These are phyloP conservation scores for Ophraella communa DNA, from an alignment of 2,888 invertebrate genomes.

Conservation along the genomic window DNA sequence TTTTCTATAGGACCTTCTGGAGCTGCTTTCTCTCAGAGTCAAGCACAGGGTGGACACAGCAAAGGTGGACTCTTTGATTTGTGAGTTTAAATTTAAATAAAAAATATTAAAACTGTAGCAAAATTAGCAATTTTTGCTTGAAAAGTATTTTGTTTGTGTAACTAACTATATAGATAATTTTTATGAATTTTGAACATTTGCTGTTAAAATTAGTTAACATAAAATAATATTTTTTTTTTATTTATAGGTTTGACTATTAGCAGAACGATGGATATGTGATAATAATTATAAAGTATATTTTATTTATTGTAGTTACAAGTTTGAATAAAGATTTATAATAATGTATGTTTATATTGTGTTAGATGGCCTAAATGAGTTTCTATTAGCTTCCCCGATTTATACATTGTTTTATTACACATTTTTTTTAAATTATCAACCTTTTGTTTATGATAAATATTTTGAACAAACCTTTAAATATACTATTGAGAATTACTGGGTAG, in stretches of 20 bases:
- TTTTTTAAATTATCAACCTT: too few relatives aligned
- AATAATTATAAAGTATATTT: background rate
- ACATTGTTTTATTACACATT: too few relatives aligned
- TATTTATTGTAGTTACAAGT: background rate
- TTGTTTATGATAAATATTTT: too few relatives aligned
- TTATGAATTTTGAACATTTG: too few relatives aligned
- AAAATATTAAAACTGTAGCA: too few relatives aligned
- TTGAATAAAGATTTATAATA: background rate
- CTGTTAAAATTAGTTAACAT: background rate
- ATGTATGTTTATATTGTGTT: background rate
- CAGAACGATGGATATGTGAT: background rate
- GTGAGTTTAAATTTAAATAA: background rate
- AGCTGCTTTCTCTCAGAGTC: conserved; percentile 40
- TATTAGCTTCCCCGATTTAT: too few relatives aligned
- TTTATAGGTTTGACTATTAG: background rate
- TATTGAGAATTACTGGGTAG: too few relatives aligned
- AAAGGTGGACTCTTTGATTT: conserved; percentile 8
- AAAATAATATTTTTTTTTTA: background rate
- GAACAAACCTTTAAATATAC: too few relatives aligned
- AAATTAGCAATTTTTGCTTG: too few relatives aligned
- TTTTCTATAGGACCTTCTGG: conserved; percentile 39
- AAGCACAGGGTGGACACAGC: conserved; percentile 30
- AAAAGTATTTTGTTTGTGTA: too few relatives aligned
- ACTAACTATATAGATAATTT: too few relatives aligned
- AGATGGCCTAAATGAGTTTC: too few relatives aligned